Percentiles rank a stretch among this genome's conserved stretches.
These are phyloP conservation scores for Tenthredo mesomela DNA, from an alignment of 2,888 invertebrate genomes.

Conservation along the genomic window DNA sequence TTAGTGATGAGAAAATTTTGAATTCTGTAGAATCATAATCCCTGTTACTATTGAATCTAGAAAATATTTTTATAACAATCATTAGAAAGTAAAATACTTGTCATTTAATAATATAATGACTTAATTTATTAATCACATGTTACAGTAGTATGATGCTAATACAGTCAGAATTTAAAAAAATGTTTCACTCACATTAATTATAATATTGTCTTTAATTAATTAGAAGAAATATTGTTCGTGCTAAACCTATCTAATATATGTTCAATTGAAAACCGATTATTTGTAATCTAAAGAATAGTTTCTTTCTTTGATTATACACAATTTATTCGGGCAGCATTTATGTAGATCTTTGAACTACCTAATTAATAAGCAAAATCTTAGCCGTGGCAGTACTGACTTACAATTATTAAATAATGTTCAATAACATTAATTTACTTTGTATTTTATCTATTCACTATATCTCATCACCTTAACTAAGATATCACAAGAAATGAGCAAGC, in stretches of 20 bases:
- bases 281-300: not conserved
- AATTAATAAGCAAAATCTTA: not conserved
- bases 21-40: not conserved
- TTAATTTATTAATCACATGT: not conserved
- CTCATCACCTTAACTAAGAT: not conserved
- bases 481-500: not conserved
- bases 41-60: not conserved
- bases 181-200: not conserved
- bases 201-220: too few species aligned
- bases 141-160: not conserved
- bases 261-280: slow-evolving; percentile 6
- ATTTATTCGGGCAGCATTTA: slow-evolving; percentile 17
- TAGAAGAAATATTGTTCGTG: not conserved
- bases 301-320: not conserved
- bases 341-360: not conserved
- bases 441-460: not conserved
- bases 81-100: not conserved
- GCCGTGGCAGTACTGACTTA: not conserved
- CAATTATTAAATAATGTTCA: not conserved
- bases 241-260: not conserved
- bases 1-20: not conserved
- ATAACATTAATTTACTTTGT: not conserved
- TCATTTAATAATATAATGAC: not conserved
- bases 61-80: slow-evolving; percentile 17
- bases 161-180: not conserved